These are phyloP conservation scores for Ovis aries DNA, from an alignment of 2,113 vertebrate species.

Conservation along the genomic window DNA sequence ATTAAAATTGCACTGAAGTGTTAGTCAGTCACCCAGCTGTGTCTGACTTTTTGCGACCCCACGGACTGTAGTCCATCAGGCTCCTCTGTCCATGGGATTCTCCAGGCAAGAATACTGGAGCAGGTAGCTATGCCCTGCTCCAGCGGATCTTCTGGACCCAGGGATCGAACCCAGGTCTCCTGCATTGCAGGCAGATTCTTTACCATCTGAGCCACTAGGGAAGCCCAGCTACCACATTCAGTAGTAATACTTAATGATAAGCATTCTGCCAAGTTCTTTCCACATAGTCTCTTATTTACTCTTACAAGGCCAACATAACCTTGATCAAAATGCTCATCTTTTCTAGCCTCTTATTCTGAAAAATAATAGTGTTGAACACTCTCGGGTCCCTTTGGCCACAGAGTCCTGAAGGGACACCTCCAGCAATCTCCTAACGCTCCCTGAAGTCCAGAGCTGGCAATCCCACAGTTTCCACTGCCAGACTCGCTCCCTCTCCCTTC, in stretches of 20 bases:
- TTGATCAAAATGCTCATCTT: background rate
- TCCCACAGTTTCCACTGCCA: accelerated
- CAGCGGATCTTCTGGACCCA: background rate
- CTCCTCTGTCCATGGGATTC: background rate
- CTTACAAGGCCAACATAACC: background rate
- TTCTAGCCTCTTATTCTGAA: background rate
- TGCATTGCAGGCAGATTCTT: background rate
- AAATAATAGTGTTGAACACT: background rate
- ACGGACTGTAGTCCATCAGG: background rate
- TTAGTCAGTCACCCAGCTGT: background rate
- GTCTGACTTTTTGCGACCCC: background rate
- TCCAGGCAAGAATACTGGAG: background rate
- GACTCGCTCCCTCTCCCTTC: too few species aligned
- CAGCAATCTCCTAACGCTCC: background rate
- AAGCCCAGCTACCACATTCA: background rate
- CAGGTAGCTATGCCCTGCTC: background rate
- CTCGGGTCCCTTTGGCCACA: accelerated
- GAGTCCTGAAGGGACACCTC: background rate
- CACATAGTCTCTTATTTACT: background rate
- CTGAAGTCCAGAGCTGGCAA: background rate
- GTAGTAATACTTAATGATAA: background rate
- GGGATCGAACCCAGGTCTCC: background rate
- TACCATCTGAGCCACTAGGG: background rate
- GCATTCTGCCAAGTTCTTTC: background rate
- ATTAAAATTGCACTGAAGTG: background rate